Conservation (phyloP, 2,888 invertebrate genomes). For the Meiosimyza decipiens region DNA sequence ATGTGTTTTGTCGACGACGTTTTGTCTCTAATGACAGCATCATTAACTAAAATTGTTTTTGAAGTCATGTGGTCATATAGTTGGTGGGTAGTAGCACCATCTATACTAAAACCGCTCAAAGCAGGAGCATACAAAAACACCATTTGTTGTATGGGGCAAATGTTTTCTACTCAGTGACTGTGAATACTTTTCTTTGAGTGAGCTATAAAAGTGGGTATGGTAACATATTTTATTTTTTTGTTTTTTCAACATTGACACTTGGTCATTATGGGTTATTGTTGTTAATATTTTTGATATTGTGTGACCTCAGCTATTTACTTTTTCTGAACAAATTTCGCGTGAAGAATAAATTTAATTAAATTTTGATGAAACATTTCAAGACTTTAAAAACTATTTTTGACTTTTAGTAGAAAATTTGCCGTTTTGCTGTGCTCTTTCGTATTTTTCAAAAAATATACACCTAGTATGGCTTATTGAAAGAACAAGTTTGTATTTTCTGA, state of each 20-base stretch:
- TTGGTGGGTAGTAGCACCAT: background rate
- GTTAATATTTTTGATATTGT: background rate
- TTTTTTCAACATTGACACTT: background rate
- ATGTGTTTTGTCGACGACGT: constrained; percentile 19
- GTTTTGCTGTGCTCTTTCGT: too few species aligned
- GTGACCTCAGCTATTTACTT: background rate
- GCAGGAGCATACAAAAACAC: too few species aligned
- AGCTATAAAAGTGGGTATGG: background rate
- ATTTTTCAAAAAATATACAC: too few species aligned
- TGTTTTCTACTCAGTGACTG: background rate
- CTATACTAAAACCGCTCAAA: too few species aligned
- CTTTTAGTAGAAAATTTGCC: too few species aligned
- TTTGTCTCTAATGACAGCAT: constrained; percentile 26
- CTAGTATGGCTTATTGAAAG: too few species aligned
- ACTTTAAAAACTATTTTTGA: too few species aligned
- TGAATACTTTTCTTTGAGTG: background rate
- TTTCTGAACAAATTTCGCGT: background rate
- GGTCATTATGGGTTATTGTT: constrained; percentile 1
- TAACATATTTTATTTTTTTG: background rate
- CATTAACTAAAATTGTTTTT: constrained; percentile 29
- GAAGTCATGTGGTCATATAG: constrained; percentile 12
- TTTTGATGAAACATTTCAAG: too few species aligned
- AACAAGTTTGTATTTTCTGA: too few species aligned
- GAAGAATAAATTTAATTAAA: too few species aligned
- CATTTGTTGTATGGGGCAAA: background rate